Evolutionary conservation across 1,140 invertebrate species (phyloP).

Genomic region (Drosophila erecta): DNA sequence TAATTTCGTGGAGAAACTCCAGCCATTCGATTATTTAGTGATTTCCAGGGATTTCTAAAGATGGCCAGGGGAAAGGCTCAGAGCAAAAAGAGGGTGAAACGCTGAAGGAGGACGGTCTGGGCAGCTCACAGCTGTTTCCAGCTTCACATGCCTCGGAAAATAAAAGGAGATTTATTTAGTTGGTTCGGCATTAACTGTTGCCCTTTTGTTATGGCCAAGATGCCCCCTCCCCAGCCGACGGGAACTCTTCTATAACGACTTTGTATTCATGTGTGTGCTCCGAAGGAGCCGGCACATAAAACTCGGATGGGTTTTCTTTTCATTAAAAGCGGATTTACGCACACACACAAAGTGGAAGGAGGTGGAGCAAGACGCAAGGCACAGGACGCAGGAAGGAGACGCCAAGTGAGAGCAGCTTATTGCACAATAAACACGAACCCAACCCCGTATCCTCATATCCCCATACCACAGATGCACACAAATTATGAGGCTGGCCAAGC

Average conservation of each 20-base stretch:
- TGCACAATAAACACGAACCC: constrained; percentile 72
- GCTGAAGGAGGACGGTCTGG: constrained; percentile 1
- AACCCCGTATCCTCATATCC: constrained; percentile 1
- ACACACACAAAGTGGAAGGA: constrained; percentile 55
- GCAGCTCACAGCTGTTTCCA: constrained; percentile 38
- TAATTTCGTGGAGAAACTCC: constrained; percentile 47
- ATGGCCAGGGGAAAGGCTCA: constrained; percentile 13
- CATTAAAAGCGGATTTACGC: constrained; percentile 83
- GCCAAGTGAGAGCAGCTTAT: constrained; percentile 67
- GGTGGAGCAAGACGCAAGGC: constrained; percentile 23
- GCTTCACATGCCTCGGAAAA: constrained; percentile 57
- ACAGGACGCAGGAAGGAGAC: background rate
- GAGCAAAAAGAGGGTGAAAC: background rate
- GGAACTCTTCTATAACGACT: constrained; percentile 46
- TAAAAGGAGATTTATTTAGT: constrained; percentile 82
- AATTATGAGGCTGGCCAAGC: constrained; percentile 47
- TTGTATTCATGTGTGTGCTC: constrained; percentile 30
- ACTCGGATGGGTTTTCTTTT: constrained; percentile 78
- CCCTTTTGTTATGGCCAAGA: constrained; percentile 66
- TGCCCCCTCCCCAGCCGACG: constrained; percentile 27
- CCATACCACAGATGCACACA: constrained; percentile 29
- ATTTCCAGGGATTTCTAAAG: constrained; percentile 61
- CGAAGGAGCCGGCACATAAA: constrained; percentile 56
- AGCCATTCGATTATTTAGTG: constrained; percentile 79
- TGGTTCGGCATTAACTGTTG: constrained; percentile 78